Conservation (phyloP, 1,140 invertebrate genomes). For the Pseudomyrmex dendroicus region DNA sequence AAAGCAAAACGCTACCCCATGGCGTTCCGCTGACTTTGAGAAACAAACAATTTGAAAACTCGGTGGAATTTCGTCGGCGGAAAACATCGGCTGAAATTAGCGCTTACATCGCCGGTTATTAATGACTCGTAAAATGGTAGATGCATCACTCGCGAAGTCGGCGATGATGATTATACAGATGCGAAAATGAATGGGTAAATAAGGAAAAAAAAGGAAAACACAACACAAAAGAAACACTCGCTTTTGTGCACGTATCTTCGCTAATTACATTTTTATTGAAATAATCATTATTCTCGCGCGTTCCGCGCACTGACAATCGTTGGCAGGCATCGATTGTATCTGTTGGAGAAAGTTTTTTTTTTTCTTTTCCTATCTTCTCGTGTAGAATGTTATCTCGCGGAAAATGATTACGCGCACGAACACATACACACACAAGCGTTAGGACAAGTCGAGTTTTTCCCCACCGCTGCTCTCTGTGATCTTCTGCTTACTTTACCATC, state of each 20-base stretch:
- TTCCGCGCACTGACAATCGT: too few relatives aligned
- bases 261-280: too few relatives aligned
- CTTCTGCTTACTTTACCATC: slow-evolving; percentile 21
- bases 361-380: too few relatives aligned
- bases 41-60: slow-evolving; percentile 42
- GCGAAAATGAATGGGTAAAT: slow-evolving; percentile 42
- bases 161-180: slow-evolving; percentile 15
- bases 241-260: too few relatives aligned
- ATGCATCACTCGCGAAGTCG: slow-evolving; percentile 18
- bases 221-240: background rate
- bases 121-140: slow-evolving; percentile 32
- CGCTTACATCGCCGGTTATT: slow-evolving; percentile 25
- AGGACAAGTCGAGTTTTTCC: background rate
- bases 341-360: too few relatives aligned
- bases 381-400: too few relatives aligned
- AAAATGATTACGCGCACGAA: too few relatives aligned
- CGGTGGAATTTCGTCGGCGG: slow-evolving; percentile 3
- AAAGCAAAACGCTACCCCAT: background rate
- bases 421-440: too few relatives aligned
- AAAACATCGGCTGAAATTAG: slow-evolving; percentile 43
- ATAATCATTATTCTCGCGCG: too few relatives aligned
- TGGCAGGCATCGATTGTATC: too few relatives aligned
- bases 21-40: background rate
- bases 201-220: background rate
- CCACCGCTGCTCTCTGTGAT: background rate